Percentiles rank a stretch among this genome's conserved stretches.
Evolutionary conservation across 2,797 vertebrate genomes (phyloP).

Genomic region (Sardinella longiceps): DNA sequence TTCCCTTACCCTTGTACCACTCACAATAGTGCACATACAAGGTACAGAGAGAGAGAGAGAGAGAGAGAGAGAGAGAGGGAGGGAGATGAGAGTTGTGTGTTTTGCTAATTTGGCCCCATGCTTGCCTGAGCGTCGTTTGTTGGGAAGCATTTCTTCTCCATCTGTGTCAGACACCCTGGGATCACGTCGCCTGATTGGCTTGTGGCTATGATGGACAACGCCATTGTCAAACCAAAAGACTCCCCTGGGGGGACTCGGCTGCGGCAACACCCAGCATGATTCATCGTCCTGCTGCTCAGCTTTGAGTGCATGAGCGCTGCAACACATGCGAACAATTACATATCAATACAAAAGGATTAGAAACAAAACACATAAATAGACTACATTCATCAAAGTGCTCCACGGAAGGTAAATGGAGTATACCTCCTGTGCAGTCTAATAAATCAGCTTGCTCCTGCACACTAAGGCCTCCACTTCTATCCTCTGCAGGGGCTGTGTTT

Average conservation of each 20-base stretch:
- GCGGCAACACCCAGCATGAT: not conserved
- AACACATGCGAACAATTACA: constrained; percentile 4
- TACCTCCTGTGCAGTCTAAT: not conserved
- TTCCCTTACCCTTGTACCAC: not conserved
- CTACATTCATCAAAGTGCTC: constrained; percentile 5
- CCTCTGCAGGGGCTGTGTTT: not conserved
- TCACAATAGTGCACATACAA: not conserved
- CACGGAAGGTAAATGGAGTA: not conserved
- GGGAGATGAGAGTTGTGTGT: constrained; percentile 33
- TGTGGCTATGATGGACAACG: constrained; percentile 57
- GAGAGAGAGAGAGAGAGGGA: too few relatives aligned
- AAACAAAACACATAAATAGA: constrained; percentile 14
- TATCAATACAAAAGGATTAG: constrained; percentile 24
- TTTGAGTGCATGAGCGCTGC: not conserved
- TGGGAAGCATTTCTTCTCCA: constrained; percentile 53
- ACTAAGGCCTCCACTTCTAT: not conserved
- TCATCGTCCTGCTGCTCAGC: not conserved
- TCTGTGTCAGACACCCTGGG: constrained; percentile 56
- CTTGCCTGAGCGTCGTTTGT: constrained; percentile 53
- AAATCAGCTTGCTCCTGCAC: not conserved
- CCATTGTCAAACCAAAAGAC: constrained; percentile 45
- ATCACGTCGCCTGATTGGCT: constrained; percentile 55
- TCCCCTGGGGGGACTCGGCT: constrained; percentile 8
- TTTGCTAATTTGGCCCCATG: constrained; percentile 49
- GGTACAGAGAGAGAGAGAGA: too few relatives aligned